These are phyloP conservation scores for Murina feae DNA, from an alignment of 2,113 vertebrate genomes.

Conservation along the genomic window DNA sequence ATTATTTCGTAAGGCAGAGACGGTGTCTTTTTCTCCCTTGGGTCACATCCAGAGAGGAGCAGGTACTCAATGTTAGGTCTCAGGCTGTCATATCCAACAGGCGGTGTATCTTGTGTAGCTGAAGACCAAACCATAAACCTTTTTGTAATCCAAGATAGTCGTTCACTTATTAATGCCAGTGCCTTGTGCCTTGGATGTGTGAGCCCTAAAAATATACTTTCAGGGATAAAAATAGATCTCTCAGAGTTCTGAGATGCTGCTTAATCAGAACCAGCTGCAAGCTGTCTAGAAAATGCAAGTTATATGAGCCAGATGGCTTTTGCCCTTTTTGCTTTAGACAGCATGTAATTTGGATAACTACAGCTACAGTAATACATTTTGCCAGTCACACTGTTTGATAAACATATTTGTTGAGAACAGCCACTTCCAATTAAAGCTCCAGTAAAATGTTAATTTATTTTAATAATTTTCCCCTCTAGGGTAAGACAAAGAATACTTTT, in stretches of 20 bases:
- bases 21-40: background rate
- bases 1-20: background rate
- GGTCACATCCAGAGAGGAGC: background rate
- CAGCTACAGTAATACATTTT: slow-evolving; percentile 83
- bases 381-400: slow-evolving; percentile 86
- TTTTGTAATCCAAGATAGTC: slow-evolving; percentile 77
- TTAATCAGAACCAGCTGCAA: slow-evolving; percentile 89
- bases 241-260: slow-evolving; percentile 82
- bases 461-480: slow-evolving; percentile 76
- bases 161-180: slow-evolving; percentile 85
- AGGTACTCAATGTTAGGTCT: slow-evolving; percentile 30
- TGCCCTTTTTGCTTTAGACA: slow-evolving; percentile 87
- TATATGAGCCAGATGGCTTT: slow-evolving; percentile 87
- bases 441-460: slow-evolving; percentile 84
- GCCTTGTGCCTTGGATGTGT: slow-evolving; percentile 81
- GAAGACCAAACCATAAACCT: slow-evolving; percentile 70
- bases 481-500: slow-evolving; percentile 66
- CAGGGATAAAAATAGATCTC: slow-evolving; percentile 83
- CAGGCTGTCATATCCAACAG: slow-evolving; percentile 46
- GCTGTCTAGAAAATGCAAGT: slow-evolving; percentile 87
- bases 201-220: slow-evolving; percentile 83
- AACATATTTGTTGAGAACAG: slow-evolving; percentile 84
- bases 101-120: background rate
- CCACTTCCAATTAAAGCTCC: slow-evolving; percentile 82
- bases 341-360: slow-evolving; percentile 84